Percentiles rank a stretch among this genome's conserved stretches.
phyloP scores from a whole-genome alignment of 2,113 vertebrate genomes.

The Dicaeum eximium region DNA sequence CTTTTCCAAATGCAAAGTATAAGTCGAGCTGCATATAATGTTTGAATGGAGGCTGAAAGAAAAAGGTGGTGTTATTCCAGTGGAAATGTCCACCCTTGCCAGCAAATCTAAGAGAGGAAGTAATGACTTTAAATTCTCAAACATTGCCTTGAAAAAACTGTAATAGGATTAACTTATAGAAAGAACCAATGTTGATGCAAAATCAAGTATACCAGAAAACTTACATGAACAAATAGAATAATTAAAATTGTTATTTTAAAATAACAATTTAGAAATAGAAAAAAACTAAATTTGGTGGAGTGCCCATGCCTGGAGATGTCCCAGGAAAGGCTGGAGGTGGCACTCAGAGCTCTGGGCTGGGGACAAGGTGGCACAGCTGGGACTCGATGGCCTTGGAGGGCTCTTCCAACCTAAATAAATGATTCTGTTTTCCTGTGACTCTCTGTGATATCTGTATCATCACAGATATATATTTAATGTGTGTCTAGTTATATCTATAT shows the following conservation, averaged over 20 bases:
- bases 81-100: not conserved
- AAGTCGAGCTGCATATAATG: accelerated
- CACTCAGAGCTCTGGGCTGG: too few species aligned
- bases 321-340: too few species aligned
- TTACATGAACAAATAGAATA: not conserved
- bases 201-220: not conserved
- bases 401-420: not conserved
- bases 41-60: not conserved
- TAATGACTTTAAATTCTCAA: not conserved
- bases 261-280: not conserved
- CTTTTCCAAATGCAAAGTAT: not conserved
- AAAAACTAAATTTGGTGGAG: not conserved
- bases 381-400: accelerated
- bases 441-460: not conserved
- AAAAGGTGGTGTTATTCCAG: not conserved
- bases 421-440: not conserved
- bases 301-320: too few species aligned
- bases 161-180: too few species aligned
- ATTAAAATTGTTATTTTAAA: not conserved
- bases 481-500: not conserved
- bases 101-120: not conserved
- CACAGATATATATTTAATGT: too few species aligned
- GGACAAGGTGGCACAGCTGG: too few species aligned
- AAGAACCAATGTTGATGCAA: not conserved
- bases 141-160: not conserved